These are phyloP conservation scores for Phainopepla nitens DNA, from an alignment of 2,113 vertebrate genomes.

Conservation along the genomic window DNA sequence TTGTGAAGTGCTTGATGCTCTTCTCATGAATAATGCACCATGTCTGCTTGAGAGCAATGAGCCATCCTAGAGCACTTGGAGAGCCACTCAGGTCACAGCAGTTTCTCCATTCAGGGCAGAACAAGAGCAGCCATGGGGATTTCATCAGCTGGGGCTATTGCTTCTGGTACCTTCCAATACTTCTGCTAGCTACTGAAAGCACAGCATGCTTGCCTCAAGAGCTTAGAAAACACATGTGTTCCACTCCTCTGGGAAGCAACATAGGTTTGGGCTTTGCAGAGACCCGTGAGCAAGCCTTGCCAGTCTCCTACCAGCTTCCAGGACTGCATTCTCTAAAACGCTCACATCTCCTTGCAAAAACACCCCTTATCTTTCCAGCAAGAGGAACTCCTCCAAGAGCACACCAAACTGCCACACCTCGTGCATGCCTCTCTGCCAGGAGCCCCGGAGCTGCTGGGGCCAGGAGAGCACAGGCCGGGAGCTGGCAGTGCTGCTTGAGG, in stretches of 20 bases:
- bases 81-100: neutral
- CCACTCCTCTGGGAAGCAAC: neutral
- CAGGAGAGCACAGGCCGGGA: fast-evolving
- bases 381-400: neutral
- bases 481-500: neutral
- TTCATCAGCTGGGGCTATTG: neutral
- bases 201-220: fast-evolving
- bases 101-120: neutral
- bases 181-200: neutral
- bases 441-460: neutral
- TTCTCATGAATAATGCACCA: neutral
- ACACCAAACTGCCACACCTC: neutral
- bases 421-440: neutral
- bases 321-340: fast-evolving
- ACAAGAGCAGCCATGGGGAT: neutral
- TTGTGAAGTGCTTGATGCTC: neutral
- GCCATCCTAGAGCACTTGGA: neutral
- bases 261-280: neutral
- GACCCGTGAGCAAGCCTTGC: neutral
- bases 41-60: neutral
- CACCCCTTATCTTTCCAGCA: neutral
- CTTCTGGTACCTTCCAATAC: neutral
- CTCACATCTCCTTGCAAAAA: neutral
- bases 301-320: neutral
- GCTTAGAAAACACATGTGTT: neutral